Percentiles rank a stretch among this genome's conserved stretches.
These are phyloP conservation scores for Tragelaphus strepsiceros DNA, from an alignment of 2,113 vertebrate species.

Conservation along the genomic window DNA sequence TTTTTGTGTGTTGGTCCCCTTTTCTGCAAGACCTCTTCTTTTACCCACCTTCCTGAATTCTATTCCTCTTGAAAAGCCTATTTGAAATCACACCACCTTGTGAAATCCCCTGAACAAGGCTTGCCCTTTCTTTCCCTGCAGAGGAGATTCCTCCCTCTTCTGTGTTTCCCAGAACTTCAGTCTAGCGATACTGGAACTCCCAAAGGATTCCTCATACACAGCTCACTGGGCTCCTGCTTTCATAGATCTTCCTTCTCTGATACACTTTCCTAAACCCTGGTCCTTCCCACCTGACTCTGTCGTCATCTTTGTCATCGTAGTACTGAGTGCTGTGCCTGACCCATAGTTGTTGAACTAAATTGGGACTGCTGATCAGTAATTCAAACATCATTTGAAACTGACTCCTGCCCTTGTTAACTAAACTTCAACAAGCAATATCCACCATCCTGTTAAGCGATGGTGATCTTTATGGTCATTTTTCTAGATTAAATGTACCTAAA, in stretches of 20 bases:
- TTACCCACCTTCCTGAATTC: neutral
- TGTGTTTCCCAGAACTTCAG: neutral
- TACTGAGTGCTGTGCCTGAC: neutral
- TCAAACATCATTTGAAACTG: neutral
- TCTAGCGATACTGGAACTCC: neutral
- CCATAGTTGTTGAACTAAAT: neutral
- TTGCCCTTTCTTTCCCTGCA: neutral
- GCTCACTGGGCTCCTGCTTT: too few relatives aligned
- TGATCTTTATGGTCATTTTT: neutral
- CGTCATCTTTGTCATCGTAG: neutral
- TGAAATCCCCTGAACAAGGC: neutral
- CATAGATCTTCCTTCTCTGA: neutral
- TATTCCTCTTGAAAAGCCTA: neutral
- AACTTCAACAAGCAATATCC: neutral
- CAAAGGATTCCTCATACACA: neutral
- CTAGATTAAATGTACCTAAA: neutral
- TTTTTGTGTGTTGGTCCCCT: too few relatives aligned
- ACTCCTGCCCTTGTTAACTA: neutral
- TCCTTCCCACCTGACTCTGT: neutral
- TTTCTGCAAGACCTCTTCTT: neutral
- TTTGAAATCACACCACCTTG: neutral
- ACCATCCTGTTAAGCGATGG: neutral
- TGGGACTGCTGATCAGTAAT: neutral
- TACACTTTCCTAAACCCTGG: neutral
- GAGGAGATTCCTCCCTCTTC: neutral